Base-by-base conservation (phyloP, 1,140 invertebrate species). In the Drosophila pseudoobscura region DNA sequence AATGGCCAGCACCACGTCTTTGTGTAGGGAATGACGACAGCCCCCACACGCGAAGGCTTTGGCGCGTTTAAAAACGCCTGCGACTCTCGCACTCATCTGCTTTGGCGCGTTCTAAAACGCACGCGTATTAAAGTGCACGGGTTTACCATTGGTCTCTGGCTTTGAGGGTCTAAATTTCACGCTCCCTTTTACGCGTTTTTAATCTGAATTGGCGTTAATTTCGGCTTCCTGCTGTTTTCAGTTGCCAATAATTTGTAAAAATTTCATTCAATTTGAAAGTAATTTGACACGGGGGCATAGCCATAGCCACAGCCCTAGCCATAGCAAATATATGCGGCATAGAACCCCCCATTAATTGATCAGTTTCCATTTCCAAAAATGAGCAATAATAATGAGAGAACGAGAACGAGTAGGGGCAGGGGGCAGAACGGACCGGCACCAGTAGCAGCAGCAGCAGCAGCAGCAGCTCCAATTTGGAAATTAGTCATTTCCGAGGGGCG, bases 401-500 rank as follows among this genome's bases (percentile, higher is more conserved):
- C 35, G 35, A 39, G 11, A 39, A 0, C 24, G 5, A 26, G 24
- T 4, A 26, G 24, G 24, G 24, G 24, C 2, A 24, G 20, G 20
- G 20, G 20, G 20, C 20, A 20, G 20, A 20, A 35, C 31, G 9
- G 31, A 35, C 8, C 31, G 3, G 31, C 11, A 11, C 11, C 11
- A 13, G 35, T 5, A 11, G 35, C 35, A 11, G n/a, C n/a, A n/a
- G n/a, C n/a, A n/a, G n/a, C n/a, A n/a, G 31, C 9, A 4, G 31
- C 35, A 13, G 31, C 8, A 5, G 53, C 15, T 52, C 29, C 26
- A 61, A 54, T 76, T 56, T 51, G 61, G 41, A 66, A 87, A 85
- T 87, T 85, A 85, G 78, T 85, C 78, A 85, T 70, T 85, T 85
- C 82, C 82, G 82, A 71, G 68, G 71, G 75, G 83, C 78, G 83